Conservation (phyloP, 35 echinoderm and acorn worm genomes). For the Stichopus chloronotus region DNA sequence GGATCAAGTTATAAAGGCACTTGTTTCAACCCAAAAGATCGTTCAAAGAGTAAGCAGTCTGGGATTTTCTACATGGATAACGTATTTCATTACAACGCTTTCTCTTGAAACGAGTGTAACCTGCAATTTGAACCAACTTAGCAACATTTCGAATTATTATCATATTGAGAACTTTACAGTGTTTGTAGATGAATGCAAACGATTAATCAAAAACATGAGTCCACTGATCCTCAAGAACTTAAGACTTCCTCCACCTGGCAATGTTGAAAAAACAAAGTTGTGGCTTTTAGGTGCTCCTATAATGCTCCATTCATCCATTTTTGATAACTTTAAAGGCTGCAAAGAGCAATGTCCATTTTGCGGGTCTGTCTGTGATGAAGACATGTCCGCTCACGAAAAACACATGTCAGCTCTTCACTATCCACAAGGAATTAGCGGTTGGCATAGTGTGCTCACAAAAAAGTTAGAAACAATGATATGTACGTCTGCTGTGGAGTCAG, state of each 20-base stretch:
- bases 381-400: not conserved
- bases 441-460: not conserved
- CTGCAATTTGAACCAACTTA: not conserved
- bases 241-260: not conserved
- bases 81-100: not conserved
- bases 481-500: not conserved
- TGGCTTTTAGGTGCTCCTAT: not conserved
- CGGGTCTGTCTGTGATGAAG: not conserved
- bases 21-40: not conserved
- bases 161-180: not conserved
- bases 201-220: not conserved
- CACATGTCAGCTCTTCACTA: not conserved
- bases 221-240: too few relatives aligned
- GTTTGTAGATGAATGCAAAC: not conserved
- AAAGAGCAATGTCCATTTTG: constrained; percentile 29
- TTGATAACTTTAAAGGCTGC: not conserved
- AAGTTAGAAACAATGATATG: not conserved
- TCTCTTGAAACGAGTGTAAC: not conserved
- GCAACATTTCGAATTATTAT: not conserved
- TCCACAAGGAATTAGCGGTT: not conserved
- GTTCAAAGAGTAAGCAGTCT: not conserved
- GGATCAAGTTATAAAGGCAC: not conserved
- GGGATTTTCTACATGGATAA: not conserved
- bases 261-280: not conserved
- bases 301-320: not conserved